These are phyloP conservation scores for Propithecus perrieri DNA, from an alignment of 2,797 vertebrate genomes.

Conservation along the genomic window DNA sequence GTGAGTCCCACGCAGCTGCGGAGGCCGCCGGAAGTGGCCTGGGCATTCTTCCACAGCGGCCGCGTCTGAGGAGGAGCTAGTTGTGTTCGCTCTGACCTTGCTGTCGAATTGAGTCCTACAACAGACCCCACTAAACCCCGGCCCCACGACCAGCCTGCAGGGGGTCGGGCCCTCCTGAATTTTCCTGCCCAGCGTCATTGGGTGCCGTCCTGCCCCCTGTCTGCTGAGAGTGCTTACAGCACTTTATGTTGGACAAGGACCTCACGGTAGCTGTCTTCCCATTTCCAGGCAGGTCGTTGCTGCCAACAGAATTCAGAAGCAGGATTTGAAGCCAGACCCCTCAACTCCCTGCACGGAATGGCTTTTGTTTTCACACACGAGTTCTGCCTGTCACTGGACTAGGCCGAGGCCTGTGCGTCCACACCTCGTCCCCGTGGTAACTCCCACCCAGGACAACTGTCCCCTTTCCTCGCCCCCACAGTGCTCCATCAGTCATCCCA, in stretches of 20 bases:
- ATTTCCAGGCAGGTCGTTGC: background rate
- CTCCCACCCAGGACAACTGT: background rate
- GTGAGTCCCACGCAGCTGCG: constrained; percentile 54
- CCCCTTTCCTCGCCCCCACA: background rate
- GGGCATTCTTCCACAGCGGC: background rate
- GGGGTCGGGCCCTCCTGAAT: background rate
- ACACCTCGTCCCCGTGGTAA: background rate
- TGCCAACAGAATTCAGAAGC: background rate
- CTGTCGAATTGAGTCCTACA: background rate
- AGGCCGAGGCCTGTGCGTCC: background rate
- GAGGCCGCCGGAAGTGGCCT: constrained; percentile 33
- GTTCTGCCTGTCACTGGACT: background rate
- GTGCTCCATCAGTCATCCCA: background rate
- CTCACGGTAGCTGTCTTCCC: background rate
- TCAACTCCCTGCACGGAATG: background rate
- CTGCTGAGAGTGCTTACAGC: background rate
- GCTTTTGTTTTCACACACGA: background rate
- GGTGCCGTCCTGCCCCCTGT: background rate
- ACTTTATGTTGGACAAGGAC: background rate
- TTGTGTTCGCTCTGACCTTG: background rate
- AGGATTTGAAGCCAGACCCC: background rate
- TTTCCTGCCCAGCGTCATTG: background rate
- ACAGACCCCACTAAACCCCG: background rate
- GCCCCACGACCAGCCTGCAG: background rate
- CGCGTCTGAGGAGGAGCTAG: background rate